Evolutionary conservation across 2,888 invertebrate genomes (phyloP).

Genomic region (Nesidiocoris tenuis): DNA sequence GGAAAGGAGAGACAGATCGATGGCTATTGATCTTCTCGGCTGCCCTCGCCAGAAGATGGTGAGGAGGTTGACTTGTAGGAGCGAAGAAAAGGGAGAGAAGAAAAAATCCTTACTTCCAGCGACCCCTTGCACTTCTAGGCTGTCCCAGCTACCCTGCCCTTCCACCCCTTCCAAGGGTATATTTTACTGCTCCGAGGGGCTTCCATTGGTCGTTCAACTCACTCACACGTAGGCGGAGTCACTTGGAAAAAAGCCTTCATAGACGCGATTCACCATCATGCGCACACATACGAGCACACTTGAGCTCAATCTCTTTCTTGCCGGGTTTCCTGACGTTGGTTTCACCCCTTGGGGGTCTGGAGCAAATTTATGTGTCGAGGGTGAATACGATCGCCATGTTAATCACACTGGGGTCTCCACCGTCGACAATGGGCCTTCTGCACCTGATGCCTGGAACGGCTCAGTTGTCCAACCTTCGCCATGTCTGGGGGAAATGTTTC

Average conservation of each 20-base stretch:
- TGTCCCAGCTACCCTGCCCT: not conserved
- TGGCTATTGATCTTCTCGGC: not conserved
- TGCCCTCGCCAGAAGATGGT: not conserved
- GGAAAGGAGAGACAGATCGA: not conserved
- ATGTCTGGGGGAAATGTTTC: not conserved
- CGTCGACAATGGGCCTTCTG: conserved; percentile 28
- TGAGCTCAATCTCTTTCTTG: not conserved
- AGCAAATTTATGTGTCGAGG: conserved; percentile 27
- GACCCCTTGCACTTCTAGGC: not conserved
- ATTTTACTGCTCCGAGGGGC: conserved; percentile 21
- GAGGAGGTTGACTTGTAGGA: not conserved
- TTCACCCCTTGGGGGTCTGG: not conserved
- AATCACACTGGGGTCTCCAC: conserved; percentile 24
- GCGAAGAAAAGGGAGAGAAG: not conserved
- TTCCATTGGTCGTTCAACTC: conserved; percentile 32
- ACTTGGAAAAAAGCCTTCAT: not conserved
- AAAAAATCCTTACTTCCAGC: not conserved
- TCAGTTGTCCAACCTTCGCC: not conserved
- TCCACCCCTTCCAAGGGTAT: not conserved
- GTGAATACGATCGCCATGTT: conserved; percentile 42
- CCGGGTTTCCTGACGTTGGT: not conserved
- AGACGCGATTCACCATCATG: not conserved
- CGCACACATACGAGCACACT: not conserved
- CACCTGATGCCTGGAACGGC: conserved; percentile 31
- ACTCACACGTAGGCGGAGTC: not conserved